A percentile compares a stretch with the other conserved stretches of the same genome.
These are phyloP conservation scores for Liodrosophila aerea DNA, from an alignment of 2,888 invertebrate species.

Conservation along the genomic window DNA sequence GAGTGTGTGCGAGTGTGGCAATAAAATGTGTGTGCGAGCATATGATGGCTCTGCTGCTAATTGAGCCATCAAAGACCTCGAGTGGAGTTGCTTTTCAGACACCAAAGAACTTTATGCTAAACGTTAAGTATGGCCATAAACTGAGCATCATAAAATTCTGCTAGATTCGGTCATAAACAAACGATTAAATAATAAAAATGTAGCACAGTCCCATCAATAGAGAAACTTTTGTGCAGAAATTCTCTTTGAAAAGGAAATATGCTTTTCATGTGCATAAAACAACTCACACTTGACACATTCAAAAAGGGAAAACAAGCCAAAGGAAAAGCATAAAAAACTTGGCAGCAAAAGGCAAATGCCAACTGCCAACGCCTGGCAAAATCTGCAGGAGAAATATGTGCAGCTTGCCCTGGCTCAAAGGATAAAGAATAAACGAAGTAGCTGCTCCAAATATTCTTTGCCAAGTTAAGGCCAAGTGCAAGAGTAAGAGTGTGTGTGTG, in stretches of 20 bases:
- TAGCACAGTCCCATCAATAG: background rate
- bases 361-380: conserved; percentile 45
- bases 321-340: background rate
- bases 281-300: conserved; percentile 24
- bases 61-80: background rate
- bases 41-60: too few relatives aligned
- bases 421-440: background rate
- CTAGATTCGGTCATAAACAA: too few relatives aligned
- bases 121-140: too few relatives aligned
- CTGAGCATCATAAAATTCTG: too few relatives aligned
- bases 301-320: background rate
- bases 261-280: conserved; percentile 31
- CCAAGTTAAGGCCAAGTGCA: too few relatives aligned
- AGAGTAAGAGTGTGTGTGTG: too few relatives aligned
- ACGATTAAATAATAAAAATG: too few relatives aligned
- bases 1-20: background rate
- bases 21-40: too few relatives aligned
- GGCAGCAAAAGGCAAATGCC: conserved; percentile 17
- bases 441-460: too few relatives aligned
- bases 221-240: background rate
- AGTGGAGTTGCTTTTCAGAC: too few relatives aligned
- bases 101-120: too few relatives aligned
- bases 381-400: conserved; percentile 37
- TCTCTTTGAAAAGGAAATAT: conserved; percentile 10
- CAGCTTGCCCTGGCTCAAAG: conserved; percentile 16